Evolutionary conservation across 2,888 invertebrate species (phyloP).

Genomic region (Drosophila paracracens): DNA sequence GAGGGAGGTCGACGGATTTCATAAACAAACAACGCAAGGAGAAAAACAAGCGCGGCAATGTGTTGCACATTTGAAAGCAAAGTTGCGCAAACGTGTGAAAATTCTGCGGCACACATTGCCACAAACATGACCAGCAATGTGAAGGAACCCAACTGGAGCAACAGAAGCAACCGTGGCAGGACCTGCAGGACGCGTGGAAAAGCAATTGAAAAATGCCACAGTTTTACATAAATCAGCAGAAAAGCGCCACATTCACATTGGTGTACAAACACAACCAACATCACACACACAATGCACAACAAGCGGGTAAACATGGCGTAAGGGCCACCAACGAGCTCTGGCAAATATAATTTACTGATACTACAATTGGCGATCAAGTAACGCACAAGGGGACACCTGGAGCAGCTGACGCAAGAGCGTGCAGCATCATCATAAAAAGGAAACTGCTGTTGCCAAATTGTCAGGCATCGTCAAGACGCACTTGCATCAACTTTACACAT

Average conservation of each 20-base stretch:
- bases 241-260: conserved; percentile 73
- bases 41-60: conserved; percentile 61
- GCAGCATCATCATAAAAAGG: conserved; percentile 7
- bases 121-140: conserved; percentile 37
- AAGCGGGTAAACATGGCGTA: conserved; percentile 62
- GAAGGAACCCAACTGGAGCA: conserved; percentile 38
- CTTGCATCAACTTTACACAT: background rate
- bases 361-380: conserved; percentile 55
- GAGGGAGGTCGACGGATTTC: conserved; percentile 14
- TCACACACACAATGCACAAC: conserved; percentile 28
- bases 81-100: conserved; percentile 75
- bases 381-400: conserved; percentile 30
- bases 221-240: conserved; percentile 79
- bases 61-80: conserved; percentile 77
- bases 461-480: conserved; percentile 1
- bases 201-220: conserved; percentile 78
- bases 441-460: conserved; percentile 11
- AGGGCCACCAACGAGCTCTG: conserved; percentile 29
- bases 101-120: conserved; percentile 53
- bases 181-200: conserved; percentile 66
- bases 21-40: conserved; percentile 43
- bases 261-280: conserved; percentile 55
- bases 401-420: conserved; percentile 1
- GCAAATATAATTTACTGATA: conserved; percentile 76
- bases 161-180: conserved; percentile 18